Base-by-base conservation (phyloP, 1,140 invertebrate species). In the Limonius californicus region DNA sequence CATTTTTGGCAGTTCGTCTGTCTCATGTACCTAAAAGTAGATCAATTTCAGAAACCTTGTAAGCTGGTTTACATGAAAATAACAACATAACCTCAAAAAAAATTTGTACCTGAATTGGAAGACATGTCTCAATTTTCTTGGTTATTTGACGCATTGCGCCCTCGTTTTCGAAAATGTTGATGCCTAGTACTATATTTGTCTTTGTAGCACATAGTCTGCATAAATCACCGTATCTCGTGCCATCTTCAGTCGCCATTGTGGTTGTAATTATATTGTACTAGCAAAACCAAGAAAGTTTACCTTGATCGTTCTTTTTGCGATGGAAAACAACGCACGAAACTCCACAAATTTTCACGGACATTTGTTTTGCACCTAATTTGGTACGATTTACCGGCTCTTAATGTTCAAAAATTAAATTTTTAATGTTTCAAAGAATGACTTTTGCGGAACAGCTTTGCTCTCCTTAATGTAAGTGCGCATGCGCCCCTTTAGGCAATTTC, bases 71-170 rank as follows among this genome's bases (percentile, higher is more conserved):
- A 27, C 9, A 14, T 57, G 14, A 59, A 47, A 16, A 21, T 16
- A 3, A 4, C 15, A 19, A 21, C 21, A 47, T 56, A 57, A 18
- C 21, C 12, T 21, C 8, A 58, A 45, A 53, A 32, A 8, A n/a
- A 47, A 30, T 61, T 27, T 27, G 3, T 75, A 85, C 84, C 74
- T 84, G 81, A 30, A 85, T 74, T 43, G 83, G 82, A 68, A 85
- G 76, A 74, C 83, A 85, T 55, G 77, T 78, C 63, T 79, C 75
- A 58, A 85, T 85, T 76, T 85, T 85, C 72, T 84, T 84, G 61
- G 78, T 78, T 20, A 85, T 80, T 72, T 84, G 79, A 58, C 82
- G 73, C 58, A 82, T 77, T 54, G 79, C 75, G 50, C 82, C 80
- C 59, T 81, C 82, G 66, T 76, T 74, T 67, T 82, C 82, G 66